Conservation (phyloP, 1,140 invertebrate species). For the Portunus trituberculatus region DNA sequence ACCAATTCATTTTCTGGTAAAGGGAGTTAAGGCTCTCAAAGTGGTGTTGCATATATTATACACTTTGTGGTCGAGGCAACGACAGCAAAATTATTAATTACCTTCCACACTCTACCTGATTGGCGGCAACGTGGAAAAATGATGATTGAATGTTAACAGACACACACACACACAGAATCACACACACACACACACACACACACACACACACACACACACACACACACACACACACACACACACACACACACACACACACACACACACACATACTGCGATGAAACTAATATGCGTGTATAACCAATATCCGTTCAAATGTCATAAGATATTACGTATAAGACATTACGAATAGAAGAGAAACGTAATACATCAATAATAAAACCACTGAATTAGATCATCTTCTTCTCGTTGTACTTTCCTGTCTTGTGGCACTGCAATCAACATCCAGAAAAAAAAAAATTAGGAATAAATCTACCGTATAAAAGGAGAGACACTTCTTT, state of each 20-base stretch:
- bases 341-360: no score
- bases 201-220: conserved; percentile 5
- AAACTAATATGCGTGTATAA: neutral
- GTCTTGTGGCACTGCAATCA: no score
- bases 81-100: conserved; percentile 53
- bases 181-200: conserved; percentile 20
- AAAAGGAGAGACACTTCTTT: no score
- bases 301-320: no score
- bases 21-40: conserved; percentile 36
- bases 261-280: neutral
- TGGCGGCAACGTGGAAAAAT: conserved; percentile 35
- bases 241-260: neutral
- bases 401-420: no score
- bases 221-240: conserved; percentile 11
- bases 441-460: no score
- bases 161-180: neutral
- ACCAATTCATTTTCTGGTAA: conserved; percentile 4
- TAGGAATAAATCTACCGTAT: no score
- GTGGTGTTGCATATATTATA: conserved; percentile 5
- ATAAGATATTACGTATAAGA: no score
- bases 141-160: conserved; percentile 47
- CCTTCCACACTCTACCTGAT: conserved; percentile 29
- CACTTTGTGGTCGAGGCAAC: conserved; percentile 40
- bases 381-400: no score
- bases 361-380: no score